These are phyloP conservation scores for Hofmannophila pseudospretella DNA, from an alignment of 2,888 invertebrate species.

Conservation along the genomic window DNA sequence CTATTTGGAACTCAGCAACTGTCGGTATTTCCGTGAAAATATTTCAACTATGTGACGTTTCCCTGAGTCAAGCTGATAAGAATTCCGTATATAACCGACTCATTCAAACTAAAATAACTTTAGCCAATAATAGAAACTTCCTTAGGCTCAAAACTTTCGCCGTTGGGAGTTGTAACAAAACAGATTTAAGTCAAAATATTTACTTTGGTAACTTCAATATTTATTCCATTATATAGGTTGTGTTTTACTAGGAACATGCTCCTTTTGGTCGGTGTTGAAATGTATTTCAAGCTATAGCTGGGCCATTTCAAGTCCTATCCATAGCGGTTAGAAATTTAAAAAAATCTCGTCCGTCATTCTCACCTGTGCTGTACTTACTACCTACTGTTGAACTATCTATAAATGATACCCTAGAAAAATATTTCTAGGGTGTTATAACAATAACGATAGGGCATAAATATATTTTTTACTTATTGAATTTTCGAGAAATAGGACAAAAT, in stretches of 20 bases:
- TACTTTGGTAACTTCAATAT: slow-evolving; percentile 2
- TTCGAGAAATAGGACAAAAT: too few species aligned
- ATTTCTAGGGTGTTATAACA: too few species aligned
- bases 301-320: too few species aligned
- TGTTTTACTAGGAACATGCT: slow-evolving; percentile 9
- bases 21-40: background rate
- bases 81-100: background rate
- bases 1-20: background rate
- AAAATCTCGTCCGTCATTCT: too few species aligned
- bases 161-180: background rate
- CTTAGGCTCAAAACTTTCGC: background rate
- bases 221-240: slow-evolving; percentile 3
- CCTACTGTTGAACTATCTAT: too few species aligned
- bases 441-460: too few species aligned
- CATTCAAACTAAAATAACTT: slow-evolving; percentile 1
- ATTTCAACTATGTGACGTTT: background rate
- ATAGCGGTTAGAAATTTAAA: too few species aligned
- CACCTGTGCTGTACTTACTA: too few species aligned
- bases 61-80: background rate
- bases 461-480: too few species aligned
- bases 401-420: too few species aligned
- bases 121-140: background rate
- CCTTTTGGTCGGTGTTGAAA: too few species aligned
- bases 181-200: slow-evolving; percentile 2
- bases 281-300: too few species aligned